A percentile compares a stretch with the other conserved stretches of the same genome.
phyloP scores from a whole-genome alignment of 1,140 invertebrate species.

The Popillia japonica region DNA sequence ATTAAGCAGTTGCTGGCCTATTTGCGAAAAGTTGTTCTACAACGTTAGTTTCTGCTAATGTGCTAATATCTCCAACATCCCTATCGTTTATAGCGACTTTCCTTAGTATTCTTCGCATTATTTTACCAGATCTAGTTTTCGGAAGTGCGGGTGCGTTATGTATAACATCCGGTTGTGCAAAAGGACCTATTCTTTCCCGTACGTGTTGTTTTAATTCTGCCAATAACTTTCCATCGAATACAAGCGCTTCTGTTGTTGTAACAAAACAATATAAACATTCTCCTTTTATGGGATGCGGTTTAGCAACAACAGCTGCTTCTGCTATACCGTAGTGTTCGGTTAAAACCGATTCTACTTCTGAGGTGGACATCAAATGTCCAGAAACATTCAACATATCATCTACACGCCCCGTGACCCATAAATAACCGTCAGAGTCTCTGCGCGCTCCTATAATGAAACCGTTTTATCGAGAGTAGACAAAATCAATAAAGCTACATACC shows the following conservation, averaged over 20 bases:
- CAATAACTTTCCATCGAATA: slow-evolving; percentile 75
- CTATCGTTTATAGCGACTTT: slow-evolving; percentile 90
- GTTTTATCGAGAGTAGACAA: background rate
- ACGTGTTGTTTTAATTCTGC: slow-evolving; percentile 84
- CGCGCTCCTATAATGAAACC: slow-evolving; percentile 73
- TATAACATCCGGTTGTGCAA: slow-evolving; percentile 94
- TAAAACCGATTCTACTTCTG: slow-evolving; percentile 92
- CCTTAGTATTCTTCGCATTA: slow-evolving; percentile 93
- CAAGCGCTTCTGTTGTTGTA: slow-evolving; percentile 80
- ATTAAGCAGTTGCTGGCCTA: slow-evolving; percentile 61
- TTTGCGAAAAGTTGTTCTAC: slow-evolving; percentile 82
- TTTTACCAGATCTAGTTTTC: slow-evolving; percentile 98
- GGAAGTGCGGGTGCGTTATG: slow-evolving; percentile 92
- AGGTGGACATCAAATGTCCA: slow-evolving; percentile 96
- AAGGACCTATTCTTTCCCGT: slow-evolving; percentile 92
- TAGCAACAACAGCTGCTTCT: slow-evolving; percentile 95
- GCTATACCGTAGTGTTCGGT: slow-evolving; percentile 84
- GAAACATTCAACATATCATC: slow-evolving; percentile 99
- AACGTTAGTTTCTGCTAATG: slow-evolving; percentile 87
- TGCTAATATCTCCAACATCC: slow-evolving; percentile 92
- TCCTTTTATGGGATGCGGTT: slow-evolving; percentile 93
- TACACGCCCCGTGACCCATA: slow-evolving; percentile 96
- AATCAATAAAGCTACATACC: slow-evolving; percentile 68
- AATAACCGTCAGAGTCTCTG: slow-evolving; percentile 91
- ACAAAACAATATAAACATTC: slow-evolving; percentile 97